phyloP scores from a whole-genome alignment of 2,888 invertebrate genomes.

The Epinotia nisella region DNA sequence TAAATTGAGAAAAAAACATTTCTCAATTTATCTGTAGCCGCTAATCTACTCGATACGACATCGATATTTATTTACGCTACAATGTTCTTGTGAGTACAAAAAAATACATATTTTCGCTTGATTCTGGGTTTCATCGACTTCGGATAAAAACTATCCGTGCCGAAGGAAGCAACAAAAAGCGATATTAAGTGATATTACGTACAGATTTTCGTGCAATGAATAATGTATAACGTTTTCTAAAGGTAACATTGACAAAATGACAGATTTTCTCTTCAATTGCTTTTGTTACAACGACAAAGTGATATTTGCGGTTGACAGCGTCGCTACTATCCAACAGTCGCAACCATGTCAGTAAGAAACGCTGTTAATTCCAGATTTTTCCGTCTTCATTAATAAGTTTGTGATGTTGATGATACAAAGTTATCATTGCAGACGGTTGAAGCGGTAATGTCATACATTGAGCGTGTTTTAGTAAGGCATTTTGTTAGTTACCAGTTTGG shows the following conservation, averaged over 20 bases:
- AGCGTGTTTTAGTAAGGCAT: neutral
- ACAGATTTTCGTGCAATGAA: constrained; percentile 44
- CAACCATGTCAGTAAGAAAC: neutral
- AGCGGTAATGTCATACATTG: neutral
- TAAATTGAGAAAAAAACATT: too few species aligned
- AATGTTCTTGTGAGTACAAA: neutral
- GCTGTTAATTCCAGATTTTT: neutral
- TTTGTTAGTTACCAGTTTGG: neutral
- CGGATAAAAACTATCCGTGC: constrained; percentile 32
- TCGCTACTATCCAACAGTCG: neutral
- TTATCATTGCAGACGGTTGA: constrained; percentile 11
- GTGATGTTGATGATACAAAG: neutral
- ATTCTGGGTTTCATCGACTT: neutral
- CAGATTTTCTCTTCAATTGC: constrained; percentile 40
- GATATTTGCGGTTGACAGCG: constrained; percentile 14
- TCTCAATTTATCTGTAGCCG: too few species aligned
- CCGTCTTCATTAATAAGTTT: constrained; percentile 7
- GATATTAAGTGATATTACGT: constrained; percentile 38
- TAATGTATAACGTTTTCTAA: constrained; percentile 41
- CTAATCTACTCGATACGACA: too few species aligned
- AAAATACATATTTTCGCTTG: neutral
- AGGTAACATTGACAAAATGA: constrained; percentile 36
- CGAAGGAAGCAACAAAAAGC: constrained; percentile 23
- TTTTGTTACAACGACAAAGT: constrained; percentile 13
- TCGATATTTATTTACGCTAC: too few species aligned